Percentiles rank a stretch among this genome's conserved stretches.
These are phyloP conservation scores for Yponomeuta malinellus DNA, from an alignment of 2,888 invertebrate species.

Conservation along the genomic window DNA sequence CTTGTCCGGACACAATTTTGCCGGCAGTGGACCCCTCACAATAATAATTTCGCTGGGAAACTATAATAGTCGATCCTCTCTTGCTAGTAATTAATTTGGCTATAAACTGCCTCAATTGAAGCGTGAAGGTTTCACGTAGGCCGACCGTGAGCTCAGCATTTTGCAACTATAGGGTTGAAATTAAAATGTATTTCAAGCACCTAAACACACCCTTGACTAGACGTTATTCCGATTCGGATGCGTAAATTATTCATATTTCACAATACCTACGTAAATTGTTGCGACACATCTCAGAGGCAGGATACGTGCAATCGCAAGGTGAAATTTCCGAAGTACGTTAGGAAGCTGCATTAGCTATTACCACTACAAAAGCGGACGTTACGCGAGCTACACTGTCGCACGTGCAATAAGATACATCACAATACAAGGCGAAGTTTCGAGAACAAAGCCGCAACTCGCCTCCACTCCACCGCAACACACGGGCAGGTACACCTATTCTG, in stretches of 20 bases:
- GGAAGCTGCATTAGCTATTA: slow-evolving; percentile 20
- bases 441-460: slow-evolving; percentile 65
- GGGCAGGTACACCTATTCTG: slow-evolving; percentile 39
- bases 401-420: slow-evolving; percentile 63
- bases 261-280: slow-evolving; percentile 10
- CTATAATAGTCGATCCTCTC: slow-evolving; percentile 74
- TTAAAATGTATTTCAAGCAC: slow-evolving; percentile 29
- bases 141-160: slow-evolving; percentile 45
- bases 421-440: slow-evolving; percentile 54
- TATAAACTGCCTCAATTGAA: slow-evolving; percentile 72
- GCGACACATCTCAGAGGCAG: slow-evolving; percentile 14
- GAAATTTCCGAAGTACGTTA: slow-evolving; percentile 18
- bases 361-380: slow-evolving; percentile 30
- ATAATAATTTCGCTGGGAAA: slow-evolving; percentile 72
- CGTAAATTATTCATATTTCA: not conserved
- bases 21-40: slow-evolving; percentile 57
- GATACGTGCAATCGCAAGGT: slow-evolving; percentile 17
- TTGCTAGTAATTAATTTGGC: slow-evolving; percentile 72
- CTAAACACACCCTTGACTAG: not conserved
- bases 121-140: slow-evolving; percentile 70
- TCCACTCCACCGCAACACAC: slow-evolving; percentile 36
- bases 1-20: slow-evolving; percentile 74
- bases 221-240: not conserved
- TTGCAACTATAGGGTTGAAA: slow-evolving; percentile 9
- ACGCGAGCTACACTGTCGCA: slow-evolving; percentile 36